A percentile compares a stretch with the other conserved stretches of the same genome.
Conservation (phyloP, 64 coral and sea anemone genomes). For the Montipora efflorescens region DNA sequence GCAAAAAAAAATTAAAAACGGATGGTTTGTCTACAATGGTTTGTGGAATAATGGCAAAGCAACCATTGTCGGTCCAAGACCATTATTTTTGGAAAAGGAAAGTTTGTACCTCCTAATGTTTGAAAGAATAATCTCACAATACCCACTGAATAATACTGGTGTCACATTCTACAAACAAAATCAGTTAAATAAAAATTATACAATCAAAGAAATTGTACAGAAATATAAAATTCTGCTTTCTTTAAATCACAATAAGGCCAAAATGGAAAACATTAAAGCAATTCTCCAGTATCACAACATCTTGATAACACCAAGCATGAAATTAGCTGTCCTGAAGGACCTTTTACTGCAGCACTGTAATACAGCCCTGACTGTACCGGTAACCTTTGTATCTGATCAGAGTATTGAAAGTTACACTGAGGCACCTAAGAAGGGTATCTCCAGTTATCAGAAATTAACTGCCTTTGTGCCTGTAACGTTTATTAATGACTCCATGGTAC, state of each 20-base stretch:
- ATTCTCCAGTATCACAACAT: constrained; percentile 29
- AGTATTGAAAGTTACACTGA: constrained; percentile 1
- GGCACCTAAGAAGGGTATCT: background rate
- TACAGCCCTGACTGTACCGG: background rate
- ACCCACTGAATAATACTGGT: background rate
- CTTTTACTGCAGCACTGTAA: constrained; percentile 55
- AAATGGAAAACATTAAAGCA: constrained; percentile 25
- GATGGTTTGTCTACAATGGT: constrained; percentile 67
- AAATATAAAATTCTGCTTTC: constrained; percentile 19
- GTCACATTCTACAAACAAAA: background rate
- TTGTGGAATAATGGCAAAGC: constrained; percentile 53
- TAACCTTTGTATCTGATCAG: constrained; percentile 56
- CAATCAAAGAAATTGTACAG: background rate
- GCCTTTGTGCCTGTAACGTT: constrained; percentile 14
- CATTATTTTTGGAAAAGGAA: constrained; percentile 41
- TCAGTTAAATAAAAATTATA: background rate
- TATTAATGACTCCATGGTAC: constrained; percentile 1
- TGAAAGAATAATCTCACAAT: background rate
- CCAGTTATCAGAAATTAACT: background rate
- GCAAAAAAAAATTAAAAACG: constrained; percentile 9
- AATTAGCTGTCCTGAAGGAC: background rate
- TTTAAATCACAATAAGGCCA: background rate
- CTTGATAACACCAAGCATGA: constrained; percentile 9
- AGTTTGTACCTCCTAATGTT: constrained; percentile 18
- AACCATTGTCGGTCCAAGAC: constrained; percentile 33